phyloP scores from a whole-genome alignment of 2,797 vertebrate species.

The Epinephelus malabaricus region DNA sequence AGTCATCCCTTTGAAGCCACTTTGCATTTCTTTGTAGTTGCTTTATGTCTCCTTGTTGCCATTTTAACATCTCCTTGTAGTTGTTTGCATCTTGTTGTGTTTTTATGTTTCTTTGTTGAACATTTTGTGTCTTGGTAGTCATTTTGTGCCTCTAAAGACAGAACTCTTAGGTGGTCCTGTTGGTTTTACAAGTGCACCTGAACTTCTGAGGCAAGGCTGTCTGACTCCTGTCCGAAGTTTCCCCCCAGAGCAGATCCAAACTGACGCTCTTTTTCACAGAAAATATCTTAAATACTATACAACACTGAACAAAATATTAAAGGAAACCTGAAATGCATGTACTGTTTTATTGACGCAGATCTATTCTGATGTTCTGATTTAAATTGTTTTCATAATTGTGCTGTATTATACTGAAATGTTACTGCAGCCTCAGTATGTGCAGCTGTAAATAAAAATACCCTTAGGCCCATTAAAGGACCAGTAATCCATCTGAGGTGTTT shows the following conservation, averaged over 20 bases:
- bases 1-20: not conserved
- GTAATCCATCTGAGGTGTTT: not conserved
- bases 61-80: not conserved
- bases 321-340: not conserved
- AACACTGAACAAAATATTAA: not conserved
- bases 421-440: not conserved
- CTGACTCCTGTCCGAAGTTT: no score
- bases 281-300: not conserved
- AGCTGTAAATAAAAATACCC: no score
- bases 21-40: not conserved
- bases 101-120: not conserved
- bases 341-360: not conserved
- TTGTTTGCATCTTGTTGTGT: not conserved
- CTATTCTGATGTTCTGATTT: not conserved
- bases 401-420: not conserved
- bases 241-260: no score
- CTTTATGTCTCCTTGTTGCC: not conserved
- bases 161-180: not conserved
- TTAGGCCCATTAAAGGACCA: not conserved
- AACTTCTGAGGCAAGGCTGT: no score
- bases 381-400: not conserved
- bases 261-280: not conserved
- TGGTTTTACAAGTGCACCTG: not conserved
- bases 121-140: not conserved
- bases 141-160: not conserved